Evolutionary conservation across 2,888 invertebrate genomes (phyloP).

Genomic region (Leptarthrus brevirostris): DNA sequence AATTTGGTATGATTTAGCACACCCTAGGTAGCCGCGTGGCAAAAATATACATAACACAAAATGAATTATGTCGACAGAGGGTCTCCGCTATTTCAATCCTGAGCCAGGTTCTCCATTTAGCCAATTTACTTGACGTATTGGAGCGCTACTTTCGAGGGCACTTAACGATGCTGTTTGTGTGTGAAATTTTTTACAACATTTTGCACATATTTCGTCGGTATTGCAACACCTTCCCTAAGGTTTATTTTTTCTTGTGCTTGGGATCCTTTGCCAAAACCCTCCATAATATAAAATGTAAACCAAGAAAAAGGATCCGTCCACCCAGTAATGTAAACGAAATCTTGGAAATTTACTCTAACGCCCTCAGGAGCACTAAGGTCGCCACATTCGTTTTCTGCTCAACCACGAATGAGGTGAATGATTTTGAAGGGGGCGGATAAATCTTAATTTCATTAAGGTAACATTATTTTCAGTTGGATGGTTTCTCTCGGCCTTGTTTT

Average conservation of each 20-base stretch:
- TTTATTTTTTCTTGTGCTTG: too few relatives aligned
- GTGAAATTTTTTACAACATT: too few relatives aligned
- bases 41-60: not conserved
- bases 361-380: too few relatives aligned
- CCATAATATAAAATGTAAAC: not conserved
- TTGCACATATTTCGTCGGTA: too few relatives aligned
- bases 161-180: not conserved
- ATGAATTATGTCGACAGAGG: not conserved
- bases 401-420: not conserved
- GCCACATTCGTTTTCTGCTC: too few relatives aligned
- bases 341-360: too few relatives aligned
- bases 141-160: not conserved
- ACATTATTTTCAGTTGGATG: not conserved
- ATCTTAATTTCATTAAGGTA: not conserved
- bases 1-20: too few relatives aligned
- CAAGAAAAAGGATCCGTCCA: not conserved
- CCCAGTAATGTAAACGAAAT: not conserved
- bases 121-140: not conserved
- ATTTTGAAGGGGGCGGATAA: not conserved
- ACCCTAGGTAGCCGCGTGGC: not conserved
- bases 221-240: too few relatives aligned
- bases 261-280: too few relatives aligned
- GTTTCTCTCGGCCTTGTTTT: not conserved
- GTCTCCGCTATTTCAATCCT: not conserved
- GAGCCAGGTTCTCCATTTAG: not conserved